These are phyloP conservation scores for Cryptomyrus ogoouensis DNA, from an alignment of 2,113 vertebrate genomes.

Conservation along the genomic window DNA sequence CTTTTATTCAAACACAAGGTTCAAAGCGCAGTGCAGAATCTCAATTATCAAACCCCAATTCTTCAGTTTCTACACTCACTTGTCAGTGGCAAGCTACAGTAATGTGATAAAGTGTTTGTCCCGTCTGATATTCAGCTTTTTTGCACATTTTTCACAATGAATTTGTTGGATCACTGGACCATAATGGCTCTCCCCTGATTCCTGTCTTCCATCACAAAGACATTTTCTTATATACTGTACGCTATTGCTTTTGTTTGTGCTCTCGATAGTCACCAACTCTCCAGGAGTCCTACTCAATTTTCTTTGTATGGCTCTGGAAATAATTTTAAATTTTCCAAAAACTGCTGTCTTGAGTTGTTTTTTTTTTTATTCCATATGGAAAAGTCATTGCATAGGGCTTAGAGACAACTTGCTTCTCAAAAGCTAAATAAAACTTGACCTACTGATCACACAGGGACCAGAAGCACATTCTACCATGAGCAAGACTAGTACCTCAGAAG, in stretches of 20 bases:
- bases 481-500: background rate
- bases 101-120: background rate
- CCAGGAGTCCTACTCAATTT: background rate
- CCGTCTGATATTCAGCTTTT: background rate
- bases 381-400: background rate
- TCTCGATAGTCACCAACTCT: background rate
- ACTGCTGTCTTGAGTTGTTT: background rate
- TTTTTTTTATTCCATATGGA: background rate
- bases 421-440: background rate
- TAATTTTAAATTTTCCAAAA: background rate
- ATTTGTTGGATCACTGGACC: background rate
- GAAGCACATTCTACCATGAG: background rate
- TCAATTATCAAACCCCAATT: background rate
- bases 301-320: background rate
- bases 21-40: background rate
- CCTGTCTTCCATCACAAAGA: background rate
- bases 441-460: background rate
- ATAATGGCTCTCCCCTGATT: background rate
- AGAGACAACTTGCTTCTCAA: background rate
- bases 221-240: constrained; percentile 2
- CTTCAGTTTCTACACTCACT: background rate
- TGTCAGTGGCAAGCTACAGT: constrained; percentile 7
- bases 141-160: background rate
- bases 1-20: background rate
- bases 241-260: background rate